These are phyloP conservation scores for Microtus oregoni DNA, from an alignment of 2,113 vertebrate species.

Conservation along the genomic window DNA sequence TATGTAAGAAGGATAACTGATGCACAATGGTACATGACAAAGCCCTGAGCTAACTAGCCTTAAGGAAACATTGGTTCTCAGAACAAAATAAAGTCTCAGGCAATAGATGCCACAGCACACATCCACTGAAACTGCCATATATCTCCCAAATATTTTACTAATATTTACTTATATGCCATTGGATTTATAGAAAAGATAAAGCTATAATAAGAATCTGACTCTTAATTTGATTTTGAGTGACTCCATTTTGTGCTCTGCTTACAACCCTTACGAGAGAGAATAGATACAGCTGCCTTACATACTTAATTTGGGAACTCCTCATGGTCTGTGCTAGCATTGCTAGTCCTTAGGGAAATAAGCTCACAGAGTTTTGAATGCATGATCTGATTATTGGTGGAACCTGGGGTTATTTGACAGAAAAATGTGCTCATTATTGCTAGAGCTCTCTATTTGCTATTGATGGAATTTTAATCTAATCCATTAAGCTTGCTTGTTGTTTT, in stretches of 20 bases:
- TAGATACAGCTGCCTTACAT: background rate
- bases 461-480: background rate
- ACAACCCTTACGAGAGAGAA: slow-evolving; percentile 6
- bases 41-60: background rate
- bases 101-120: background rate
- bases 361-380: background rate
- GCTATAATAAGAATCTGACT: background rate
- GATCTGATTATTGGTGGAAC: background rate
- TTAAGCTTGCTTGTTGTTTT: background rate
- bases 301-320: slow-evolving; percentile 42
- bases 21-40: background rate
- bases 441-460: background rate
- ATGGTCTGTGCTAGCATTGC: background rate
- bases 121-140: background rate
- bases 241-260: slow-evolving; percentile 46
- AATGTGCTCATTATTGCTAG: background rate
- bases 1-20: background rate
- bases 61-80: background rate
- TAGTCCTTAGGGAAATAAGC: background rate
- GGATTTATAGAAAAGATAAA: slow-evolving; percentile 38
- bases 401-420: background rate
- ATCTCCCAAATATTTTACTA: background rate
- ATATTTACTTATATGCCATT: background rate
- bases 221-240: slow-evolving; percentile 55
- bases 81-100: background rate